Evolutionary conservation across 2,113 vertebrate species (phyloP).

Genomic region (Phyllostomus hastatus): DNA sequence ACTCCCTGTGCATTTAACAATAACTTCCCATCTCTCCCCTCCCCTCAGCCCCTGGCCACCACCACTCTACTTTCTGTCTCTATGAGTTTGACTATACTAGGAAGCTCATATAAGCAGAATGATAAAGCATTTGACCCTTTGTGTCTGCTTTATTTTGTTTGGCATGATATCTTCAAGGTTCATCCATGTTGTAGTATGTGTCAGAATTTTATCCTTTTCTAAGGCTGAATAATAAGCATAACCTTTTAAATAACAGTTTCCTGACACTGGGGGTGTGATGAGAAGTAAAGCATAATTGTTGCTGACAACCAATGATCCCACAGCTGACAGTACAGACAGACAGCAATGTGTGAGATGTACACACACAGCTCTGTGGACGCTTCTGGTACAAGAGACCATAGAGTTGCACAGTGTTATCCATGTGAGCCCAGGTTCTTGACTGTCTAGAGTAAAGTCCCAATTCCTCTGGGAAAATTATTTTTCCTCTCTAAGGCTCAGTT

Average conservation of each 20-base stretch:
- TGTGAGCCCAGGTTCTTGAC: neutral
- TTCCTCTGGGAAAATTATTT: neutral
- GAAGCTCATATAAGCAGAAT: neutral
- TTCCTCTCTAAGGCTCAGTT: neutral
- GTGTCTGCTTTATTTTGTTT: neutral
- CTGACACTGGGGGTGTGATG: neutral
- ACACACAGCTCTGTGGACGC: neutral
- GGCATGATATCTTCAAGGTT: neutral
- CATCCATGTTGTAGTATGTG: neutral
- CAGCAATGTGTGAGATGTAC: neutral
- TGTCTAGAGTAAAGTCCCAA: neutral
- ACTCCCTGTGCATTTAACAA: neutral
- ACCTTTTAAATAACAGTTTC: neutral
- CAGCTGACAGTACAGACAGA: neutral
- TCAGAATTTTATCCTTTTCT: neutral
- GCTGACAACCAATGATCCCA: neutral
- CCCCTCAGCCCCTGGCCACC: no score
- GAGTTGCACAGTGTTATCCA: neutral
- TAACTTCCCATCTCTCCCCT: no score
- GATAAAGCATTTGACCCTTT: neutral
- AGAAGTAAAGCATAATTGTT: neutral
- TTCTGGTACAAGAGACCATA: neutral
- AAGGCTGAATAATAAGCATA: neutral
- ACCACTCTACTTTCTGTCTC: neutral
- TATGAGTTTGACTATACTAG: neutral